Percentiles rank a stretch among this genome's conserved stretches.
phyloP scores from a whole-genome alignment of 2,113 vertebrate genomes.

The Nestor notabilis region DNA sequence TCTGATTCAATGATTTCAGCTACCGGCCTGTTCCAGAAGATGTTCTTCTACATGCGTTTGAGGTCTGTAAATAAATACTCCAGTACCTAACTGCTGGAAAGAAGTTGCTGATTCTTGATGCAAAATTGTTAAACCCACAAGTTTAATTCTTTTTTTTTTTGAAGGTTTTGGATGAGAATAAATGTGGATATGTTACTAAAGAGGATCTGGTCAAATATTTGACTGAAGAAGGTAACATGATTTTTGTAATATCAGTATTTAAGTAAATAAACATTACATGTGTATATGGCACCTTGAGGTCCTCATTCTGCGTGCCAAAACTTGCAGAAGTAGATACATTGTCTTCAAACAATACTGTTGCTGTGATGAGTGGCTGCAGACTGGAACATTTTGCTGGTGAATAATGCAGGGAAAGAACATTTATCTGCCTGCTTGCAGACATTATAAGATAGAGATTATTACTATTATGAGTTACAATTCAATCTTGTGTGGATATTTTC shows the following conservation, averaged over 20 bases:
- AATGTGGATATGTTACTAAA: slow-evolving; percentile 84
- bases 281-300: not conserved
- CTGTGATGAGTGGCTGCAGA: not conserved
- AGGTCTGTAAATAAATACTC: slow-evolving; percentile 77
- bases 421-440: not conserved
- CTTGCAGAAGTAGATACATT: not conserved
- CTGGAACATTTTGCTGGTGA: not conserved
- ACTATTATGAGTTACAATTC: not conserved
- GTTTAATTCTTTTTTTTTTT: slow-evolving; percentile 10
- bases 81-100: not conserved
- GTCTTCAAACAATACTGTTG: not conserved
- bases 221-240: slow-evolving; percentile 87
- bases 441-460: not conserved
- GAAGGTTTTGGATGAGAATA: slow-evolving; percentile 88
- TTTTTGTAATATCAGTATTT: not conserved
- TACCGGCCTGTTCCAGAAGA: slow-evolving; percentile 87
- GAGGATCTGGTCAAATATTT: slow-evolving; percentile 86
- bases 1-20: slow-evolving; percentile 71
- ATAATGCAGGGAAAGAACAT: not conserved
- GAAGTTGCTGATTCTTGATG: not conserved
- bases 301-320: not conserved
- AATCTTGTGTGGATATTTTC: not conserved
- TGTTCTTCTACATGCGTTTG: slow-evolving; percentile 87
- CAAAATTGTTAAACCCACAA: not conserved
- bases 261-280: not conserved